Percentiles rank a stretch among this genome's conserved stretches.
These are phyloP conservation scores for Drosophila nikananu DNA, from an alignment of 1,140 invertebrate species.

Conservation along the genomic window DNA sequence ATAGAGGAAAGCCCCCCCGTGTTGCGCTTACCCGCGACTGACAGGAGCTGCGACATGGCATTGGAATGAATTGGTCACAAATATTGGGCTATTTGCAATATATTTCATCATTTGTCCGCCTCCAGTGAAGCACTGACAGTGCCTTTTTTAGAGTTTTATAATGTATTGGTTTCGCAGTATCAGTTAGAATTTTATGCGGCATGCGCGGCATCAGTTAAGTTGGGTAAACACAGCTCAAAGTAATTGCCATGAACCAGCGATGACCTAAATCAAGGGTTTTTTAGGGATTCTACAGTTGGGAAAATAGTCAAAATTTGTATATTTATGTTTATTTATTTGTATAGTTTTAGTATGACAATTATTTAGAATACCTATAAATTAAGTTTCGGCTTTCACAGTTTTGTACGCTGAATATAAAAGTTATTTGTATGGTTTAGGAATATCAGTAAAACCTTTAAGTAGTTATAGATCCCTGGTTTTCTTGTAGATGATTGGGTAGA, in stretches of 20 bases:
- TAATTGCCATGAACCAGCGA: neutral
- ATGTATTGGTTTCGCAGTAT: slow-evolving; percentile 2
- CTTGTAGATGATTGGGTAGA: neutral
- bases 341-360: neutral
- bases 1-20: slow-evolving; percentile 13
- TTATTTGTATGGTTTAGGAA: neutral
- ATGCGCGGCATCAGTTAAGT: neutral
- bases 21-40: slow-evolving; percentile 15
- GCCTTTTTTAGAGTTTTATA: slow-evolving; percentile 15
- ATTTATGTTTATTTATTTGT: neutral
- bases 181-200: neutral
- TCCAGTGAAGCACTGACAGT: slow-evolving; percentile 11
- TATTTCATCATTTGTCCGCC: slow-evolving; percentile 38
- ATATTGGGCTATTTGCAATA: slow-evolving; percentile 37
- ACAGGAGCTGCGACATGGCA: slow-evolving; percentile 21
- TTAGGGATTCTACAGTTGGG: neutral
- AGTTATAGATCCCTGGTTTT: neutral
- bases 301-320: neutral
- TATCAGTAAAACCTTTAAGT: neutral
- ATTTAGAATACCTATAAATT: neutral
- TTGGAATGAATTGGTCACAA: slow-evolving; percentile 28
- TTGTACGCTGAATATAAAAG: neutral
- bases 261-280: neutral
- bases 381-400: neutral
- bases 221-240: neutral